phyloP scores from a whole-genome alignment of 2,888 invertebrate species.

The Dastarcus helophoroides region DNA sequence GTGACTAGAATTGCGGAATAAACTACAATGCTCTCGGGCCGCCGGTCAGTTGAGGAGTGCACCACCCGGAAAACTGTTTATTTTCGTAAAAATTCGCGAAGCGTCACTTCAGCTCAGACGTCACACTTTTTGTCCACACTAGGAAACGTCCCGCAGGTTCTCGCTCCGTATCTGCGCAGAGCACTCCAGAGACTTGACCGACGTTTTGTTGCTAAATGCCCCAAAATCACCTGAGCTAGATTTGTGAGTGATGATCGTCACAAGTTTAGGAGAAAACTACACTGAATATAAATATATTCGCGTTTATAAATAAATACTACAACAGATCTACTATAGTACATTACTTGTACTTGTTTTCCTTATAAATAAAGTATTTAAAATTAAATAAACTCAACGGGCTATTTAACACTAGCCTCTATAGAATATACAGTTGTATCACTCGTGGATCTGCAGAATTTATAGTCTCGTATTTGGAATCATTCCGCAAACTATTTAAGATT shows the following conservation, averaged over 20 bases:
- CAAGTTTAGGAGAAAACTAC: too few species aligned
- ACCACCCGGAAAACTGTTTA: conserved; percentile 14
- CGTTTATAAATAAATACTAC: conserved; percentile 21
- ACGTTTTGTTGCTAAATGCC: conserved; percentile 6
- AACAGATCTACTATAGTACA: conserved; percentile 22
- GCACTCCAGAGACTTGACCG: conserved; percentile 20
- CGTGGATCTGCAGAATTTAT: too few species aligned
- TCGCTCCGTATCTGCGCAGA: conserved; percentile 14
- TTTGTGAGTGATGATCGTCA: too few species aligned
- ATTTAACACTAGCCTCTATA: conserved; percentile 15
- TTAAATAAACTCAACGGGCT: conserved; percentile 22
- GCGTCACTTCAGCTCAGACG: too few species aligned
- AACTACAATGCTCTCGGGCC: conserved; percentile 19
- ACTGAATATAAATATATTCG: too few species aligned
- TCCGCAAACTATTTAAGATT: too few species aligned
- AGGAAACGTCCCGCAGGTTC: conserved; percentile 10
- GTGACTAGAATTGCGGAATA: conserved; percentile 26
- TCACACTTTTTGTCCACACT: too few species aligned
- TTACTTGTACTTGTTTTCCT: conserved; percentile 19
- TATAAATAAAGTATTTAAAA: conserved; percentile 24
- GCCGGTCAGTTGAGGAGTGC: conserved; percentile 24
- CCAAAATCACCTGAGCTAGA: conserved; percentile 21
- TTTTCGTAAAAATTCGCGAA: too few species aligned
- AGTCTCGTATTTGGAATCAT: too few species aligned
- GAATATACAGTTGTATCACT: too few species aligned